Conservation (phyloP, 1,140 invertebrate species). For the Pseudomyrmex sp. region DNA sequence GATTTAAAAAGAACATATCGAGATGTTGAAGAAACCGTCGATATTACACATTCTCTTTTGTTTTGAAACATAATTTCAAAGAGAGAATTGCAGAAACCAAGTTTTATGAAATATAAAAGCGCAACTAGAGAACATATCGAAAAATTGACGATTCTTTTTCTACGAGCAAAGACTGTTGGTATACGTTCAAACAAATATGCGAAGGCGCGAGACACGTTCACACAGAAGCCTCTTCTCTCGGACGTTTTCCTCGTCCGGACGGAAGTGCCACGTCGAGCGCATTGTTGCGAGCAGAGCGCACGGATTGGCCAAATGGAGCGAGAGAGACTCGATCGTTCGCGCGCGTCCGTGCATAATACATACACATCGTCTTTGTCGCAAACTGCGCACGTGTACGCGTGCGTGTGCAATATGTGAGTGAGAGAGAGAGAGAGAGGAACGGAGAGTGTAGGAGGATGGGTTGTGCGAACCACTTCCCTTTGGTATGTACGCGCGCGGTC, state of each 20-base stretch:
- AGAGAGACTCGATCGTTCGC: slow-evolving; percentile 65
- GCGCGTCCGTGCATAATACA: slow-evolving; percentile 58
- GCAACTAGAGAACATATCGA: no score
- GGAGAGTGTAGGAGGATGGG: slow-evolving; percentile 63
- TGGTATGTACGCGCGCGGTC: slow-evolving; percentile 71
- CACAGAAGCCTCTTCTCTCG: slow-evolving; percentile 30
- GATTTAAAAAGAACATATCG: background rate
- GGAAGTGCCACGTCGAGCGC: slow-evolving; percentile 77
- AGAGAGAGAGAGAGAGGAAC: background rate
- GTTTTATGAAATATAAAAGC: no score
- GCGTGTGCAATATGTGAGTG: slow-evolving; percentile 11
- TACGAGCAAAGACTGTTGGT: slow-evolving; percentile 3
- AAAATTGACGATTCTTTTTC: slow-evolving; percentile 10
- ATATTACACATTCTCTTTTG: background rate
- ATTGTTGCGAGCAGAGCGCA: slow-evolving; percentile 72
- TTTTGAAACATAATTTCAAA: background rate
- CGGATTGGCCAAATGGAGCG: slow-evolving; percentile 78
- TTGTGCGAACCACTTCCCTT: slow-evolving; percentile 77
- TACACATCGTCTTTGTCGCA: slow-evolving; percentile 13
- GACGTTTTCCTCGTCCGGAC: slow-evolving; percentile 72
- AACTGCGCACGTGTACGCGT: background rate
- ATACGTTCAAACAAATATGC: slow-evolving; percentile 15
- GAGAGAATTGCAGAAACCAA: background rate
- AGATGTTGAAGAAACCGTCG: background rate
- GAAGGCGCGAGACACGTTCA: slow-evolving; percentile 37